phyloP scores from a whole-genome alignment of 1,140 invertebrate species.

The Melitaea cinxia region DNA sequence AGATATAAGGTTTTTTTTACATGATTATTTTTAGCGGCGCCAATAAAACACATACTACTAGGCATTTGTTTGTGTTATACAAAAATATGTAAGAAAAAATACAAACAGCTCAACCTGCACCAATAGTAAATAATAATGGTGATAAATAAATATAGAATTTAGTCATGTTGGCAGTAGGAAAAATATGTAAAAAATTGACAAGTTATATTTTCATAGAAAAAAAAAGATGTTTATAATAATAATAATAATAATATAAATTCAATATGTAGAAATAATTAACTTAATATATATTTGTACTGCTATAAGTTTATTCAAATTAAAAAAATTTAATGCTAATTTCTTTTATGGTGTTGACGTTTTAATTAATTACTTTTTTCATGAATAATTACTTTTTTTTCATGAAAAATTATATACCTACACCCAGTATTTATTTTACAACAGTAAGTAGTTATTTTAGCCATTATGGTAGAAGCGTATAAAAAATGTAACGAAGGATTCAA shows the following conservation, averaged over 20 bases:
- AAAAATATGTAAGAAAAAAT: neutral
- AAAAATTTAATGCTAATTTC: neutral
- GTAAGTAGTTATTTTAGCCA: no score
- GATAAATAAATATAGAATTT: slow-evolving; percentile 25
- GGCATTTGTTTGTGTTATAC: neutral
- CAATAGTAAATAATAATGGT: slow-evolving; percentile 25
- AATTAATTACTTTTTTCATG: no score
- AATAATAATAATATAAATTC: slow-evolving; percentile 24
- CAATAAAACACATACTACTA: neutral
- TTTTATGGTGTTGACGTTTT: neutral
- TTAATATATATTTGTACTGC: slow-evolving; percentile 15
- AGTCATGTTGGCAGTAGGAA: slow-evolving; percentile 29
- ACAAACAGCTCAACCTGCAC: slow-evolving; percentile 18
- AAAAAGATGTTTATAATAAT: slow-evolving; percentile 34
- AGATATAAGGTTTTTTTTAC: no score
- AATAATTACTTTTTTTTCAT: no score
- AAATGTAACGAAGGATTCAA: no score
- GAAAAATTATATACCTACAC: no score
- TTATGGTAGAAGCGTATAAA: no score
- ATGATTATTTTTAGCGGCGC: no score
- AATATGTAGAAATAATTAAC: slow-evolving; percentile 9
- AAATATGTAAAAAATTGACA: slow-evolving; percentile 27
- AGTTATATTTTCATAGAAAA: slow-evolving; percentile 32
- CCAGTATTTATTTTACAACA: no score
- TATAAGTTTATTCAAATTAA: slow-evolving; percentile 4